Conservation (phyloP, 2,888 invertebrate species). For the Notodonta ziczac region DNA sequence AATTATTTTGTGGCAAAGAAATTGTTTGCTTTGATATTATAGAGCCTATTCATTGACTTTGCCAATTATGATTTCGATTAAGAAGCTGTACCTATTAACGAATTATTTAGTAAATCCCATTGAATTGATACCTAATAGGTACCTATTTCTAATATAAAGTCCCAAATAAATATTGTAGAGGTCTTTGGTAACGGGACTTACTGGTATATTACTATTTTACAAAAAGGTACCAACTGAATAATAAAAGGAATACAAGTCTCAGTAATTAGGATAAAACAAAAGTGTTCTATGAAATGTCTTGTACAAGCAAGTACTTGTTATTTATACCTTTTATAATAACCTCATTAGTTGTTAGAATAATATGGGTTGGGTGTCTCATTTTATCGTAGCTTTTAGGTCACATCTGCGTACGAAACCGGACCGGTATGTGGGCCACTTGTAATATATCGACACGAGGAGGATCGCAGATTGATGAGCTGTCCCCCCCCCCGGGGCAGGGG, state of each 20-base stretch:
- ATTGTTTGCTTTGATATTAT: conserved; percentile 74
- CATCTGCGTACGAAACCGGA: conserved; percentile 66
- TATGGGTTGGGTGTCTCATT: conserved; percentile 29
- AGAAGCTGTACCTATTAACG: conserved; percentile 50
- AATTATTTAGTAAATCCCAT: conserved; percentile 36
- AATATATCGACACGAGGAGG: conserved; percentile 72
- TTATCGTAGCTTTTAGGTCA: conserved; percentile 54
- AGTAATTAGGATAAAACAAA: conserved; percentile 12
- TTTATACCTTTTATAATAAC: conserved; percentile 1
- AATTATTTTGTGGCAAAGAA: conserved; percentile 80
- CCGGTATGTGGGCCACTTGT: conserved; percentile 68
- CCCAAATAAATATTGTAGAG: too few relatives aligned
- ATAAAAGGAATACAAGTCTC: too few relatives aligned
- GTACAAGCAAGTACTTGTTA: neutral
- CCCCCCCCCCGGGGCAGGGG: conserved; percentile 33
- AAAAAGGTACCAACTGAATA: too few relatives aligned
- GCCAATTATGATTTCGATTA: conserved; percentile 67
- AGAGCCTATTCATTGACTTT: conserved; percentile 61
- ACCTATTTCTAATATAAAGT: conserved; percentile 4
- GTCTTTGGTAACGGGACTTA: too few relatives aligned
- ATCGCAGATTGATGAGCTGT: conserved; percentile 71
- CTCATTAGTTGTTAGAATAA: conserved; percentile 31
- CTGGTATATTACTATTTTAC: too few relatives aligned
- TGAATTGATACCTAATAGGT: conserved; percentile 17
- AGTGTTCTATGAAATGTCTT: neutral